A percentile compares a stretch with the other conserved stretches of the same genome.
Evolutionary conservation across 2,888 invertebrate species (phyloP).

Genomic region (Physocephala rufipes): DNA sequence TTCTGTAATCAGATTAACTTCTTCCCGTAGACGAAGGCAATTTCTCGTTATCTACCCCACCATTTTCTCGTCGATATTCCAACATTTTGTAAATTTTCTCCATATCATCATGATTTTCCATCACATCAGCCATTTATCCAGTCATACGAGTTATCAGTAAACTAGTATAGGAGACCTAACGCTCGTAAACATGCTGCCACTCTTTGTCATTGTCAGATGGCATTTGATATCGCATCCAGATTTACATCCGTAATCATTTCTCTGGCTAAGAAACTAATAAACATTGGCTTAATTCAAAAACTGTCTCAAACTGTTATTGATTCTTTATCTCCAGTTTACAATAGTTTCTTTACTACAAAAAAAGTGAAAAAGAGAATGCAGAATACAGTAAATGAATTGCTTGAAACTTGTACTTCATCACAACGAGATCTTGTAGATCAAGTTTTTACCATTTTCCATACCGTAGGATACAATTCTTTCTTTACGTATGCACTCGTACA

Average conservation of each 20-base stretch:
- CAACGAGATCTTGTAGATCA: too few relatives aligned
- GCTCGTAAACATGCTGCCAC: not conserved
- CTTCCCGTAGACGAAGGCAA: too few relatives aligned
- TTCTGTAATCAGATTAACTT: too few relatives aligned
- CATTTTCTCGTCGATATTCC: too few relatives aligned
- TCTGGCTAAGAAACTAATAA: not conserved
- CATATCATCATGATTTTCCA: not conserved
- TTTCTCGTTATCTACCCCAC: too few relatives aligned
- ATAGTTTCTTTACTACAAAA: not conserved
- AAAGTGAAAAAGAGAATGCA: not conserved
- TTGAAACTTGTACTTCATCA: not conserved
- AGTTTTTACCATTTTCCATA: too few relatives aligned
- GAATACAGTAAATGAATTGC: too few relatives aligned
- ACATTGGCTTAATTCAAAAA: not conserved
- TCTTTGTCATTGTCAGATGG: not conserved
- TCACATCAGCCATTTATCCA: not conserved
- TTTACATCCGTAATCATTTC: not conserved
- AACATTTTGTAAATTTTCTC: too few relatives aligned
- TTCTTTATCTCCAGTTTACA: not conserved
- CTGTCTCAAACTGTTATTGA: not conserved
- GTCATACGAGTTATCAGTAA: too few relatives aligned
- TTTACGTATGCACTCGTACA: not conserved
- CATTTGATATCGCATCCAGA: not conserved
- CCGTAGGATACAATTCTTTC: too few relatives aligned
- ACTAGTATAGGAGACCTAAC: too few relatives aligned